Evolutionary conservation across 1,140 invertebrate genomes (phyloP).

Genomic region (Heterodera carotae): DNA sequence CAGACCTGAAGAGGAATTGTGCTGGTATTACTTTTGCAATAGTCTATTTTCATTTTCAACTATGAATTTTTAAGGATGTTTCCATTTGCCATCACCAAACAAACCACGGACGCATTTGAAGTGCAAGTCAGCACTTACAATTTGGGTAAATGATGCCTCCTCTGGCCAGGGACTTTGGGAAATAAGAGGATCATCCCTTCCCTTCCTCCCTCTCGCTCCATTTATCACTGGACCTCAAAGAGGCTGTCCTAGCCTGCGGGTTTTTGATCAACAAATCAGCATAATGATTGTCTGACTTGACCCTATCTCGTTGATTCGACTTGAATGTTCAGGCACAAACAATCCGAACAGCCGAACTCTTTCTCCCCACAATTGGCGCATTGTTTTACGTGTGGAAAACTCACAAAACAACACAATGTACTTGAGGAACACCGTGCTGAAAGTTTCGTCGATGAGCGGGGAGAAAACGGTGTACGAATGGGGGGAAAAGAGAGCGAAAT

Average conservation of each 20-base stretch:
- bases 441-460: slow-evolving; percentile 14
- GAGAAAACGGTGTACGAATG: slow-evolving; percentile 9
- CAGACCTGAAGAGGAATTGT: background rate
- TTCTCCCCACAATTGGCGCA: slow-evolving; percentile 13
- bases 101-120: slow-evolving; percentile 11
- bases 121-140: slow-evolving; percentile 23
- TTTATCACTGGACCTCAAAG: too few relatives aligned
- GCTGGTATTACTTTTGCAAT: slow-evolving; percentile 10
- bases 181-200: too few relatives aligned
- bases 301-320: background rate
- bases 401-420: slow-evolving; percentile 9
- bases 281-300: background rate
- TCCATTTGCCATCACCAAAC: slow-evolving; percentile 13
- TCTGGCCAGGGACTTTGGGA: too few relatives aligned
- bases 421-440: background rate
- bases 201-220: too few relatives aligned
- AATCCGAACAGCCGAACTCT: background rate
- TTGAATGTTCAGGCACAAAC: slow-evolving; percentile 4
- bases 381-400: slow-evolving; percentile 12
- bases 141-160: slow-evolving; percentile 19
- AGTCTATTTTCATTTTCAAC: slow-evolving; percentile 6
- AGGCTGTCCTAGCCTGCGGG: too few relatives aligned
- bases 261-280: too few relatives aligned
- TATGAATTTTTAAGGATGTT: slow-evolving; percentile 1
- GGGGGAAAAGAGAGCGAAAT: too few relatives aligned